Evolutionary conservation across 2,797 vertebrate genomes (phyloP).

Genomic region (Urocyon cinereoargenteus): DNA sequence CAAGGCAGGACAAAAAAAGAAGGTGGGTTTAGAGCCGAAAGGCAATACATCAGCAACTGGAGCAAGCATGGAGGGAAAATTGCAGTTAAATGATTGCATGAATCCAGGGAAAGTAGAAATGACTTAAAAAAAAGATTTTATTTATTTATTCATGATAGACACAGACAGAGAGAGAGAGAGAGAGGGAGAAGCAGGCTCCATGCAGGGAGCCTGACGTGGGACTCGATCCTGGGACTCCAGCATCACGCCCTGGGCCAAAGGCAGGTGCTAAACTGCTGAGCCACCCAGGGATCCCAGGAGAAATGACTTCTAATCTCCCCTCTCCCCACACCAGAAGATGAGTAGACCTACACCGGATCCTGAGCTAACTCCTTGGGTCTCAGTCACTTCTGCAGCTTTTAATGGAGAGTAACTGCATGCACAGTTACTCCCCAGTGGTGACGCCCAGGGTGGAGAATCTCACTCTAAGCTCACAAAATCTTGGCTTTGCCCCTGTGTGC

Average conservation of each 20-base stretch:
- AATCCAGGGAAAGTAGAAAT: not conserved
- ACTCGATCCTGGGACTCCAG: no score
- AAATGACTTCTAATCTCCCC: not conserved
- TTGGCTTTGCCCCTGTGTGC: not conserved
- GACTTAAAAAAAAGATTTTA: not conserved
- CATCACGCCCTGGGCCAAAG: no score
- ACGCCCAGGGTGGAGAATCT: not conserved
- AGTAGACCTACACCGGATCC: not conserved
- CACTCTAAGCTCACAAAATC: not conserved
- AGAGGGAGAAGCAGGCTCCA: no score
- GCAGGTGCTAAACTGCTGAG: no score
- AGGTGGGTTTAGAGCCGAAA: not conserved
- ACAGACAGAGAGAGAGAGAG: no score
- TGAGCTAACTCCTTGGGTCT: not conserved
- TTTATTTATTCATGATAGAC: no score
- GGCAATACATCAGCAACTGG: not conserved
- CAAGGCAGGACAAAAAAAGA: not conserved
- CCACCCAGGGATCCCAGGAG: not conserved
- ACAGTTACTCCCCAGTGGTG: not conserved
- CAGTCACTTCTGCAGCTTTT: not conserved
- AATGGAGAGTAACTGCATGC: not conserved
- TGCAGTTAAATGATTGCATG: not conserved
- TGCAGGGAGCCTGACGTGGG: no score
- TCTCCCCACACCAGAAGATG: not conserved
- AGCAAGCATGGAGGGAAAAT: not conserved